Percentiles rank a stretch among this genome's conserved stretches.
Evolutionary conservation across 2,888 invertebrate species (phyloP).

Genomic region (Drepana falcataria): DNA sequence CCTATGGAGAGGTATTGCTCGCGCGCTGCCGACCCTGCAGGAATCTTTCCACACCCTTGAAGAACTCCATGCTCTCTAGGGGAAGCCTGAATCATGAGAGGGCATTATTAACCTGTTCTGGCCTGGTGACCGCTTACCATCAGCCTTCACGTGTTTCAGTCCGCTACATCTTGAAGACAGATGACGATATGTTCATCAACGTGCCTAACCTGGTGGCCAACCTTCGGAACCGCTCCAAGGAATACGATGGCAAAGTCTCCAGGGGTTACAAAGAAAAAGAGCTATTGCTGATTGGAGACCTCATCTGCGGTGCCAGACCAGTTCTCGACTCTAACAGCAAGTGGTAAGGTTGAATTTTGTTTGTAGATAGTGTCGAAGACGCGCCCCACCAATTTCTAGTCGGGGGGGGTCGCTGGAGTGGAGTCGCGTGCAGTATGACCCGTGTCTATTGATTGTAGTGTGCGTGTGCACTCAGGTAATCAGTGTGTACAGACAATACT

Average conservation of each 20-base stretch:
- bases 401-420: no score
- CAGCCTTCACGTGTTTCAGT: constrained; percentile 44
- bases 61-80: no score
- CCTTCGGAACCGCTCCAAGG: constrained; percentile 48
- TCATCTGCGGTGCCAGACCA: constrained; percentile 88
- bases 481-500: no score
- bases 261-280: constrained; percentile 35
- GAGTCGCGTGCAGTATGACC: no score
- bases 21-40: no score
- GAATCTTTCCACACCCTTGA: no score
- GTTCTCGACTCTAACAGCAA: constrained; percentile 86
- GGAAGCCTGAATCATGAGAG: no score
- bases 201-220: constrained; percentile 81
- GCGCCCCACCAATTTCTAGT: no score
- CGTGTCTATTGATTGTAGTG: no score
- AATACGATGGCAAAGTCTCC: constrained; percentile 28
- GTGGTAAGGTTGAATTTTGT: constrained; percentile 76
- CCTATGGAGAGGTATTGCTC: no score
- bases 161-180: constrained; percentile 88
- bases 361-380: background rate
- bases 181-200: constrained; percentile 92
- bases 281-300: constrained; percentile 83
- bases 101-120: no score
- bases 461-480: no score
- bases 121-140: background rate